Base-by-base conservation (phyloP, 2,113 vertebrate species). In the Struthidea cinerea region DNA sequence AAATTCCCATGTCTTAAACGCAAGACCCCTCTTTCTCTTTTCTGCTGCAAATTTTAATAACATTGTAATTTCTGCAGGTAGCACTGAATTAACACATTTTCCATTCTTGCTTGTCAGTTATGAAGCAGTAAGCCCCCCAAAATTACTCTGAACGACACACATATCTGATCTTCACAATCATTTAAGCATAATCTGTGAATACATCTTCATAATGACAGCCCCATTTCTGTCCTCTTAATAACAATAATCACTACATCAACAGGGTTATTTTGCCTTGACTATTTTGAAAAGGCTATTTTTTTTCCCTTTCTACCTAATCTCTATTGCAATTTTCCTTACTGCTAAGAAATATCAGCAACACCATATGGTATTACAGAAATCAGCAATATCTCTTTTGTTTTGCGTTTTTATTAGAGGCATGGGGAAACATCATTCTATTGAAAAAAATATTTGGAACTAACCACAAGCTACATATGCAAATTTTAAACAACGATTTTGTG, bases 161-260 rank as follows among this genome's bases (percentile, higher is more conserved):
- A 41, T 28, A 92, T 80, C 71, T 92, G 76, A 96, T 94, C 82
- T 83, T 96, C 79, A 89, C 71, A 92, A 94, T 60, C 88, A 96
- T 90, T 97, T 93, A 97, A 94, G 83, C 73, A 75, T 81, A 90
- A 96, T 91, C 83, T 86, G 56, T 6, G 30, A 81, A 96, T 86
- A 92, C 86, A 92, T 95, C 93, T 96, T 96, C 95, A 93, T 89
- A 96, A 95, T 95, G 94, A 96, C 94, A 97, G 93, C 50, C 73
- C 89, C 73, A 96, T 96, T 96, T 96, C 70, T 90, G 86, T 87
- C 90, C 79, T 92, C 80, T 95, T 96, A 96, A 94, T 92, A 97
- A 96, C 94, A 96, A 95, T 92, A 96, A 96, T 92, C 92, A 96
- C 95, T 90, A 87, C 90, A 90, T 93, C 93, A 92, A 90, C 80